A percentile compares a stretch with the other conserved stretches of the same genome.
phyloP scores from a whole-genome alignment of 2,113 vertebrate genomes.

The Clupea harengus region DNA sequence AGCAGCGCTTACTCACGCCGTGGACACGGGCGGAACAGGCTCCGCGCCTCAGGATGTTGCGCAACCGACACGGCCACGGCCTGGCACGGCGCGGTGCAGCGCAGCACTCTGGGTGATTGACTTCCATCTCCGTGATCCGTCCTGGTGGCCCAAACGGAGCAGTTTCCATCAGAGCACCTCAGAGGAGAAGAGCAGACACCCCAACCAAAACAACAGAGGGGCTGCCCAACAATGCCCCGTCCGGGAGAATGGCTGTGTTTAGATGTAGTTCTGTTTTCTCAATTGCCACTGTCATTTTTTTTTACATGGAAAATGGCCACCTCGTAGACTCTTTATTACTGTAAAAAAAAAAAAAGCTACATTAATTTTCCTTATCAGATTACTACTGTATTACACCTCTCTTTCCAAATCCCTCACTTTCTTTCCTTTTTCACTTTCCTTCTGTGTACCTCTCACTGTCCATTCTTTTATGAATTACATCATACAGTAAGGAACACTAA shows the following conservation, averaged over 20 bases:
- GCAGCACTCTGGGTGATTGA: slow-evolving; percentile 30
- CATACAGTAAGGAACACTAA: not conserved
- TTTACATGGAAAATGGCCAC: not conserved
- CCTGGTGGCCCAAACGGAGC: slow-evolving; percentile 29
- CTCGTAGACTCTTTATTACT: not conserved
- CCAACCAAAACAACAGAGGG: too few species aligned
- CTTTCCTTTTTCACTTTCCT: not conserved
- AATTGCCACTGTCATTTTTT: not conserved
- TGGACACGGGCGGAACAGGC: not conserved
- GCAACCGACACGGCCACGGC: slow-evolving; percentile 16
- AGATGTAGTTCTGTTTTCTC: not conserved
- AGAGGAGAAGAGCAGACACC: slow-evolving; percentile 7
- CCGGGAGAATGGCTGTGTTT: not conserved
- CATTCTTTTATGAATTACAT: not conserved
- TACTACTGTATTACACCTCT: not conserved
- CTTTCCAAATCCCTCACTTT: not conserved
- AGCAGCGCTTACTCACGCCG: not conserved
- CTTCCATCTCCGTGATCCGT: slow-evolving; percentile 15
- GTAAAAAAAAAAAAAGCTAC: not conserved
- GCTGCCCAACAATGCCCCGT: not conserved
- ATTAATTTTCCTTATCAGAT: too few species aligned
- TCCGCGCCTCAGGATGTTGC: slow-evolving; percentile 22
- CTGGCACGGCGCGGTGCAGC: not conserved
- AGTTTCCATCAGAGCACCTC: slow-evolving; percentile 16
- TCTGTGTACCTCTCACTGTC: not conserved